Evolutionary conservation across 2,797 vertebrate genomes (phyloP), one percentile per base, ranked within the genome.

Genomic region (Microchirus variegatus): DNA sequence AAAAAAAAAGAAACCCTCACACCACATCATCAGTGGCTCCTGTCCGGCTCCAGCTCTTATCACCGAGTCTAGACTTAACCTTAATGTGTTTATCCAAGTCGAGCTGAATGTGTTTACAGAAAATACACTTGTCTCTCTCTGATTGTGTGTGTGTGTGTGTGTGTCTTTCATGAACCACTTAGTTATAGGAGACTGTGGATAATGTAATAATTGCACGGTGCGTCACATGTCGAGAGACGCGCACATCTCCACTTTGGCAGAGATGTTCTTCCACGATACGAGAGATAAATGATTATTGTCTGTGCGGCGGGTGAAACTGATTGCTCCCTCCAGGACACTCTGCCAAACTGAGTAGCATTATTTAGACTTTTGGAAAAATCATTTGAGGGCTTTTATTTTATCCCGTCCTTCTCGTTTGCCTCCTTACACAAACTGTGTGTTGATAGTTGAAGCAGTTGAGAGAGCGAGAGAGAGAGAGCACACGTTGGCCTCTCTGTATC

Each of bases 41-140:
- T 53, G 52, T 61, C 63, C 1, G 77, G 80, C 82, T 83, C 78
- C 37, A 26, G 31, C 60, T 70, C 58, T 80, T 71, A 83, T 90
- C 73, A 77, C 46, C 17, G 55, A 75, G 86, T 63, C 87, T 63
- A 35, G 65, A 79, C 70, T 63, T 86, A 87, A 89, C 81, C 68
- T 80, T 57, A 53, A 59, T 31, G 1, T 68, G 66, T 79, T 75
- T 75, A 75, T 12, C 10, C 42, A 40, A 11, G 63, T 61, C 54
- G 41, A 10, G 60, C 62, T 51, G 42, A 56, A 78, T 67, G 56
- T 70, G 31, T 76, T 76, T 54, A 51, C 53, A 59, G n/a, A 53
- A 58, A 63, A 60, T 45, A 31, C 62, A 36, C 65, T 10, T 44
- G 11, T 57, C 6, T 10, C 4, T 26, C 5, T 47, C 36, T 55